Base-by-base conservation (phyloP, 1,140 invertebrate species). In the Aporrectodea caliginosa region DNA sequence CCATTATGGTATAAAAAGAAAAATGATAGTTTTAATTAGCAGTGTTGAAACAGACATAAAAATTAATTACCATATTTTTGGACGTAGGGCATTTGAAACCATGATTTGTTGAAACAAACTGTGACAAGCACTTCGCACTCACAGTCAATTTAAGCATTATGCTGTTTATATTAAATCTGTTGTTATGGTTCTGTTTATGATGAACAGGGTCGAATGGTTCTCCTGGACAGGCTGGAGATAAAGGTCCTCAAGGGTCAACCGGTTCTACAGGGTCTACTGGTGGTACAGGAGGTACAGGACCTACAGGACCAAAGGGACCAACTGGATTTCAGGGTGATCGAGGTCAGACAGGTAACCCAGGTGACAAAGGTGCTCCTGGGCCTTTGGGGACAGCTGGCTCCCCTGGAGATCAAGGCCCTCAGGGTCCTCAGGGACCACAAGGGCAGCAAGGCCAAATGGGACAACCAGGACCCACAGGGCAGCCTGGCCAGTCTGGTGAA, bases 371-470 rank as follows among this genome's bases (percentile, higher is more conserved):
- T 14, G 2, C 22, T 22, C 29, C 34, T 16, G 75, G 75, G 69
- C 22, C 73, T 27, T 1, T n/a, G 0, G 78, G 78, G 72, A 33
- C 70, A 77, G 1, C 78, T 32, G 78, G 78, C 29, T 6, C 78
- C 29, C 16, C 35, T 6, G 78, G 78, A 74, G 27, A 29, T 0
- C 22, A 32, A 14, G 78, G 78, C 16, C 35, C 73, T 29, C n/a
- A 58, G 31, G 77, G 77, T 71, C 68, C 68, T 16, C 34, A 22
- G 1, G 77, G 77, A 69, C 1, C 6, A 14, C 35, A 29, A 58
- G 75, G 75, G 58, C 33, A 77, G 31, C 75, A 22, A 68, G 77
- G 33, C 29, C 35, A 69, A 78, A 30, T 27, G 27, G 77, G 69
- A 78, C 32, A 30, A 69, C 69, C 30, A 33, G 29, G 32, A 78